Evolutionary conservation across 2,888 invertebrate genomes (phyloP), one percentile per base, ranked within the genome.

Genomic region (Zaprionus obscuricornis): DNA sequence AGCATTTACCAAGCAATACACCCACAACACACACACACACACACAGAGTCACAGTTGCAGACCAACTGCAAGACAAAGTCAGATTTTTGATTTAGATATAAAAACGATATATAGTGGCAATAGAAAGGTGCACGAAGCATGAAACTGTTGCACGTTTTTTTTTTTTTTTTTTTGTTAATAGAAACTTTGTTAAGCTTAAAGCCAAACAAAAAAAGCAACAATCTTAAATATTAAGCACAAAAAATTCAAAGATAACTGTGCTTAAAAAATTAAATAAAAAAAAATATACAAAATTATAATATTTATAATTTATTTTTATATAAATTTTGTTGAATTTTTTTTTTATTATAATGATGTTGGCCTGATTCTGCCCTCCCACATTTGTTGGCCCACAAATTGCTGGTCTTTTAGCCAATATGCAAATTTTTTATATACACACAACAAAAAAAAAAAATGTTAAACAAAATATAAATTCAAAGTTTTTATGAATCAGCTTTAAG

Each of bases 401-500:
- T 16, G 29, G 33, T 8, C 24, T 22, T 45, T 39, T 45, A 20
- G 37, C 16, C 43, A 52, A 57, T 73, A 73, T 66, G 60, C 58
- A 57, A 71, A 71, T 71, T 33, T 17, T 27, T n/a, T n/a, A n/a
- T 31, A 16, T 14, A 20, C 22, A 57, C 57, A 43, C 49, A 39
- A 55, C 52, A 59, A 59, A 43, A 56, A 67, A 72, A 33, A 47
- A 55, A 37, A 2, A 16, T 29, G 29, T 34, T 18, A 50, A 46
- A 37, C 51, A 50, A 43, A 50, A 78, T 78, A 65, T 64, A 77
- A 78, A 78, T 66, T 78, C 64, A 62, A 47, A 70, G 39, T 69
- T 77, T 84, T 75, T 81, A 84, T 81, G 84, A 84, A 81, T 84
- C 81, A 84, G 66, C 56, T 56, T 56, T 31, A 45, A 55, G 31